Evolutionary conservation across 2,797 vertebrate genomes (phyloP).

Genomic region (Muscicapa comitata): DNA sequence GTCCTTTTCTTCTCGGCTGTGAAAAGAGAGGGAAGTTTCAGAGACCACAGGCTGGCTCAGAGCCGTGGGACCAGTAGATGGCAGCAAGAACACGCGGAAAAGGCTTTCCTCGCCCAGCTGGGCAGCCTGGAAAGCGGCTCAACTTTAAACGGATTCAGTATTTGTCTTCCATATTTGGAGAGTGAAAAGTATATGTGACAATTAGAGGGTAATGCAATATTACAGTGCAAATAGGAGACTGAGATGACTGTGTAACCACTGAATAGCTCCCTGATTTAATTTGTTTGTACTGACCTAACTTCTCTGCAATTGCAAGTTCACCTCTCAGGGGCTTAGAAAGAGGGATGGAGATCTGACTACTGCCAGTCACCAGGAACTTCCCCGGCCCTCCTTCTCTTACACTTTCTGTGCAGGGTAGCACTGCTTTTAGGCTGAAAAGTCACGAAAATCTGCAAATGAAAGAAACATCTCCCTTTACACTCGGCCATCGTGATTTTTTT

Average conservation of each 20-base stretch:
- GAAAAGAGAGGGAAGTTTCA: neutral
- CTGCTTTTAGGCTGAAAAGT: neutral
- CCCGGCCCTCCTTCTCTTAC: neutral
- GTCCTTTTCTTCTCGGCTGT: neutral
- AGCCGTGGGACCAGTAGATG: slow-evolving; percentile 57
- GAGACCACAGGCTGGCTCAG: neutral
- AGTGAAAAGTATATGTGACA: slow-evolving; percentile 49
- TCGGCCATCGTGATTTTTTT: accelerated
- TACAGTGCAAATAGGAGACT: slow-evolving; percentile 52
- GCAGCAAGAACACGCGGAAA: slow-evolving; percentile 68
- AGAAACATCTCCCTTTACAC: neutral
- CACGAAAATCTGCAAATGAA: neutral
- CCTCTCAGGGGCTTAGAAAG: neutral
- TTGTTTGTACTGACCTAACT: slow-evolving; percentile 43
- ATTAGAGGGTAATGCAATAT: slow-evolving; percentile 67
- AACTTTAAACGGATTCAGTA: neutral
- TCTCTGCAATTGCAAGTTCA: neutral
- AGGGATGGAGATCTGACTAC: neutral
- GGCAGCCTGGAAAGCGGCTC: neutral
- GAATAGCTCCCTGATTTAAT: slow-evolving; percentile 28
- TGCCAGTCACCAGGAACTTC: neutral
- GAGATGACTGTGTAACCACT: slow-evolving; percentile 39
- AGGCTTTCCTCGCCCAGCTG: neutral
- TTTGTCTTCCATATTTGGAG: slow-evolving; percentile 66
- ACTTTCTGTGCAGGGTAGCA: neutral